Percentiles rank a stretch among this genome's conserved stretches.
Conservation (phyloP, 2,888 invertebrate species). For the Coenonympha glycerion region DNA sequence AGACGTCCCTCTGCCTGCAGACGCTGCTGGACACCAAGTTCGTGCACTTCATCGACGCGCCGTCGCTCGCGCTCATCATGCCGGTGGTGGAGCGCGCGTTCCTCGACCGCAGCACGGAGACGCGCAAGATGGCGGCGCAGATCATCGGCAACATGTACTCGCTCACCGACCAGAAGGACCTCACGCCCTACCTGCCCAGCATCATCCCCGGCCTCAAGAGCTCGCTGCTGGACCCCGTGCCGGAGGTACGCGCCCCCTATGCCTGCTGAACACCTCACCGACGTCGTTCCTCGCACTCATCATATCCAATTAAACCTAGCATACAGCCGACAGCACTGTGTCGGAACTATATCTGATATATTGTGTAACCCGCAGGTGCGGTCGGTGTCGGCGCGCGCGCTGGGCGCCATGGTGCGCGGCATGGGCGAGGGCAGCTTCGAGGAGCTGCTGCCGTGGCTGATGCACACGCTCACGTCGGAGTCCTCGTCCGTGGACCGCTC, state of each 20-base stretch:
- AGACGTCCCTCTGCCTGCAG: constrained; percentile 94
- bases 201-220: constrained; percentile 98
- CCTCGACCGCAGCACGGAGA: constrained; percentile 97
- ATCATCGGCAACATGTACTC: constrained; percentile 99
- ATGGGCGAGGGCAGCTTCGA: constrained; percentile 98
- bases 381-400: constrained; percentile 94
- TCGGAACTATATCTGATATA: too few species aligned
- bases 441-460: constrained; percentile 97
- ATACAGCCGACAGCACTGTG: too few species aligned
- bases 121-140: constrained; percentile 99
- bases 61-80: constrained; percentile 98
- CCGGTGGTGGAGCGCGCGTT: constrained; percentile 99
- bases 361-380: constrained; percentile 78
- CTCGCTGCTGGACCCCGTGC: constrained; percentile 97
- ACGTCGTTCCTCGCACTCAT: too few species aligned
- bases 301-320: too few species aligned
- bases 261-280: too few species aligned
- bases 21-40: constrained; percentile 96
- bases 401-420: constrained; percentile 98
- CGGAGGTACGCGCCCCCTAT: constrained; percentile 83
- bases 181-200: constrained; percentile 95
- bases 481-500: constrained; percentile 95
- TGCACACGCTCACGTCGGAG: constrained; percentile 97
- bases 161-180: constrained; percentile 98
- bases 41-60: constrained; percentile 99